Conservation (phyloP, 2,888 invertebrate species). For the Tinea pellionella region DNA sequence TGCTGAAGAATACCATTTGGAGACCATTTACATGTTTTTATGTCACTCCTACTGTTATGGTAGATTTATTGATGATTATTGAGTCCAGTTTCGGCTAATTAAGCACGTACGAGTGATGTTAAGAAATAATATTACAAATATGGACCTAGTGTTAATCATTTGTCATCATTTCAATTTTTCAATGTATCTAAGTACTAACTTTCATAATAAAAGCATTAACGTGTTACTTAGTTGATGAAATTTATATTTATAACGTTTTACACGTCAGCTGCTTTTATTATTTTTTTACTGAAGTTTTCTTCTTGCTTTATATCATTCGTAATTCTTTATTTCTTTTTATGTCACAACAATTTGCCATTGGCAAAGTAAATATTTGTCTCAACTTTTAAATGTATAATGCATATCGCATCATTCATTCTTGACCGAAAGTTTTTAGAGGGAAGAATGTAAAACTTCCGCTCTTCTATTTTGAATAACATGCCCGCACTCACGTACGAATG, state of each 20-base stretch:
- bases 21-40: conserved; percentile 11
- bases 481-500: too few relatives aligned
- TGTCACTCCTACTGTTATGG: background rate
- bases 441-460: too few relatives aligned
- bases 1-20: conserved; percentile 24
- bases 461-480: too few relatives aligned
- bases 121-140: background rate
- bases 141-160: background rate
- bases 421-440: too few relatives aligned
- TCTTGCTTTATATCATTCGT: background rate
- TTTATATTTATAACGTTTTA: background rate
- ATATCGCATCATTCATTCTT: too few relatives aligned
- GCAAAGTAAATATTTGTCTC: background rate
- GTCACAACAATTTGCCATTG: too few relatives aligned
- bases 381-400: too few relatives aligned
- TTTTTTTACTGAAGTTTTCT: background rate
- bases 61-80: conserved; percentile 9
- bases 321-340: too few relatives aligned
- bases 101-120: background rate
- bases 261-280: background rate
- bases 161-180: background rate
- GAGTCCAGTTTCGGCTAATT: background rate
- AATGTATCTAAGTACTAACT: background rate
- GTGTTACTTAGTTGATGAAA: background rate
- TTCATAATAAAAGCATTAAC: background rate